phyloP scores from a whole-genome alignment of 2,797 vertebrate genomes.

The Bryconaethiops microstoma region DNA sequence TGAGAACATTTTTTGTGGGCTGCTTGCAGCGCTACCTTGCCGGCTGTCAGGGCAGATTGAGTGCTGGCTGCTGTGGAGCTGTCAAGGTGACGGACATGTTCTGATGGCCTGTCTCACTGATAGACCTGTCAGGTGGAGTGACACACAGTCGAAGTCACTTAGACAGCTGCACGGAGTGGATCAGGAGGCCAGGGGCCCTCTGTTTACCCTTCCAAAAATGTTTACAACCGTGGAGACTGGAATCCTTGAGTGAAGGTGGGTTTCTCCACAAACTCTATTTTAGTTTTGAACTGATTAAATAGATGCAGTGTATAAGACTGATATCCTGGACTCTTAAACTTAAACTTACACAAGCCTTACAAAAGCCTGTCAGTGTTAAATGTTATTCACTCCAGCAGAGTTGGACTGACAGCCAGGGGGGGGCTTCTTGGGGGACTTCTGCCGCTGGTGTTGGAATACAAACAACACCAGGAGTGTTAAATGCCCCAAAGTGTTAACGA shows the following conservation, averaged over 20 bases:
- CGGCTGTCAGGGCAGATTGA: constrained; percentile 77
- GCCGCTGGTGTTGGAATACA: no score
- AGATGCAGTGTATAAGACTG: not conserved
- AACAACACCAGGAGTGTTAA: no score
- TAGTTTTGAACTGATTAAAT: not conserved
- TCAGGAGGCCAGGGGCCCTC: constrained; percentile 57
- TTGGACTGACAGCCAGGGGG: no score
- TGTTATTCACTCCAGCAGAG: no score
- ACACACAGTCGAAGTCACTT: constrained; percentile 65
- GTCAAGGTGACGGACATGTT: constrained; percentile 73
- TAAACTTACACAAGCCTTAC: not conserved
- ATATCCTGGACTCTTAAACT: not conserved
- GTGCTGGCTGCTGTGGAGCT: constrained; percentile 66
- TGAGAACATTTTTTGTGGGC: constrained; percentile 20
- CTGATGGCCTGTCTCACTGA: constrained; percentile 74
- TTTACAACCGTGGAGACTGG: not conserved
- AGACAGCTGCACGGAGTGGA: constrained; percentile 76
- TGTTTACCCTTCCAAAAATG: constrained; percentile 29
- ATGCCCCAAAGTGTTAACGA: no score
- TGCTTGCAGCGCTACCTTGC: constrained; percentile 67
- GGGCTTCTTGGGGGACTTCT: no score
- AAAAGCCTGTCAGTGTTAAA: no score
- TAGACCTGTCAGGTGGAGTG: constrained; percentile 79
- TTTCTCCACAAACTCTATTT: not conserved
- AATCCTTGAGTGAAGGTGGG: not conserved